Evolutionary conservation across 2,888 invertebrate genomes (phyloP), one percentile per base, ranked within the genome.

Genomic region (Amphipyra berbera): DNA sequence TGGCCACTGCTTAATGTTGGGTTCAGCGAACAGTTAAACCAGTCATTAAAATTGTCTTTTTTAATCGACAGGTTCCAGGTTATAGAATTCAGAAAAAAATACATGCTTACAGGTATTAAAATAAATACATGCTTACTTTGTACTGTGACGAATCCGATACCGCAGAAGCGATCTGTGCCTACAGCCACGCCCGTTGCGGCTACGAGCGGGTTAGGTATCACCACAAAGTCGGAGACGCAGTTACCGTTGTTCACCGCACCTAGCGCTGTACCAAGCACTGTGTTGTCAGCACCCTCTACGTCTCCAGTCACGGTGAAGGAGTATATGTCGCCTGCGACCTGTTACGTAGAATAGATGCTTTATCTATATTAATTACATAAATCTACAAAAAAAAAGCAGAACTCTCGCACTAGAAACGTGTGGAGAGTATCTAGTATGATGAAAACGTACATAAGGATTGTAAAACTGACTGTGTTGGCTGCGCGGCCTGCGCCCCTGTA

Each of bases 231-330:
- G 0, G 96, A 96, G 47, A 94, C 95, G 81, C 98, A 98, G 1
- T 90, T 92, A 8, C 90, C 93, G 44, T 96, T 96, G 82, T 95
- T 96, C 13, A 95, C 91, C 0, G 96, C 95, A 1, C 94, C 95
- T 10, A 91, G 83, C 0, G 91, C 78, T 0, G 96, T 96, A 21
- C 96, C 97, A 40, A 96, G 86, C 2, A 96, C 94, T 0, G 95
- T 93, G 46, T 95, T 94, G 83, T 96, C 96, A 0, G 96, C 93
- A 0, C 96, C 96, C 45, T 96, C 96, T 35, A 97, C 96, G 87
- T 97, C 97, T 0, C 96, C 96, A 0, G 97, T 96, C 54, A 97
- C 90, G 0, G 97, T 96, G 88, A 97, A 97, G 0, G 97, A 97
- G 73, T 93, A 96, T 0, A 89, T 69, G 81, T 96, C 96, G 55